Conservation (phyloP, 2,888 invertebrate genomes). For the Heliconius charithonia region DNA sequence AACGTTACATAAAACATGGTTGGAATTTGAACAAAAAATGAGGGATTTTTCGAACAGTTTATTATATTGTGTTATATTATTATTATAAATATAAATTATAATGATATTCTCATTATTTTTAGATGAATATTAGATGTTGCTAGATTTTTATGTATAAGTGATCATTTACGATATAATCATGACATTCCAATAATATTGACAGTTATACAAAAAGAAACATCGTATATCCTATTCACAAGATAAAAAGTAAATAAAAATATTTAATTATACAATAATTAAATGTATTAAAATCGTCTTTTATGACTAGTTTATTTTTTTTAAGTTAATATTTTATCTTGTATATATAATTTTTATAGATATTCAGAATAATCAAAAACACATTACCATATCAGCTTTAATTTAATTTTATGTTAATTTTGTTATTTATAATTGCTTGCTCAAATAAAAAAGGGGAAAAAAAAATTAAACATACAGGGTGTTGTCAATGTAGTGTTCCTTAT, state of each 20-base stretch:
- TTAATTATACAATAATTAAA: too few species aligned
- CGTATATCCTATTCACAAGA: background rate
- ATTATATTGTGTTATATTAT: constrained; percentile 4
- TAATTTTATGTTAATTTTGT: constrained; percentile 39
- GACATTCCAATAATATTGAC: constrained; percentile 15
- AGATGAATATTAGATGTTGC: constrained; percentile 18
- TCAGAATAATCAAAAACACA: constrained; percentile 51
- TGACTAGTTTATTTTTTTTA: background rate
- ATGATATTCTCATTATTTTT: constrained; percentile 21
- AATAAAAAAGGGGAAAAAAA: constrained; percentile 51
- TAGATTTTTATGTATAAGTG: constrained; percentile 15
- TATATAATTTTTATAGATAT: constrained; percentile 23
- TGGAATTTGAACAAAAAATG: constrained; percentile 6
- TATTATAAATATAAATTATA: background rate
- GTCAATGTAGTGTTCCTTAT: constrained; percentile 52
- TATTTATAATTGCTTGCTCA: constrained; percentile 56
- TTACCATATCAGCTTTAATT: constrained; percentile 71
- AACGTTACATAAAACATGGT: background rate
- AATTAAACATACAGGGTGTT: constrained; percentile 60
- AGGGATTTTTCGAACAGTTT: background rate
- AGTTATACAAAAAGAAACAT: too few species aligned
- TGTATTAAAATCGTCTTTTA: background rate
- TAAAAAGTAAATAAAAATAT: background rate
- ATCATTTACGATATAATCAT: constrained; percentile 6
- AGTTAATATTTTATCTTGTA: constrained; percentile 11